Evolutionary conservation across 2,888 invertebrate species (phyloP).

Genomic region (Choreutis nemorana): DNA sequence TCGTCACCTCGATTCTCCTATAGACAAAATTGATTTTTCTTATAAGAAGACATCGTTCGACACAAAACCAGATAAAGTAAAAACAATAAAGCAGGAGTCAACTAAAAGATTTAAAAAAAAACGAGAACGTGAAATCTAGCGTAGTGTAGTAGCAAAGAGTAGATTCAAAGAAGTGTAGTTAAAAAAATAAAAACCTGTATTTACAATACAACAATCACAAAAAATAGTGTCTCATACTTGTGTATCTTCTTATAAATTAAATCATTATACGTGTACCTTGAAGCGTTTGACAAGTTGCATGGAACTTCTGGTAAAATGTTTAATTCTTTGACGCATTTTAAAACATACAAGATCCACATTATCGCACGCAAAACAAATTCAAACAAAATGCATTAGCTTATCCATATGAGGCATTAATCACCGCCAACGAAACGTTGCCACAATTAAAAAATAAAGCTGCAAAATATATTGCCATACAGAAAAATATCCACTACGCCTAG

Average conservation of each 20-base stretch:
- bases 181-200: conserved; percentile 7
- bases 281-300: background rate
- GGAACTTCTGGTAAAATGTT: too few species aligned
- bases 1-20: conserved; percentile 19
- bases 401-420: conserved; percentile 13
- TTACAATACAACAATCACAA: conserved; percentile 9
- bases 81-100: conserved; percentile 18
- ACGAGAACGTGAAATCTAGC: conserved; percentile 13
- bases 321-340: too few species aligned
- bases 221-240: conserved; percentile 40
- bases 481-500: conserved; percentile 15
- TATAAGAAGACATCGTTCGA: conserved; percentile 28
- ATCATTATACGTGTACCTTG: conserved; percentile 11
- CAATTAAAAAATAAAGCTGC: conserved; percentile 54
- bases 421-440: conserved; percentile 21
- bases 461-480: conserved; percentile 40
- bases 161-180: background rate
- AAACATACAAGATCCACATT: conserved; percentile 15
- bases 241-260: conserved; percentile 45
- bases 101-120: conserved; percentile 19
- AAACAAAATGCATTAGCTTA: conserved; percentile 45
- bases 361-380: conserved; percentile 49
- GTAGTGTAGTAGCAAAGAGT: conserved; percentile 10
- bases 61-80: conserved; percentile 17
- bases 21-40: conserved; percentile 17